Evolutionary conservation across 2,888 invertebrate species (phyloP).

Genomic region (Ecliptopera silaceata): DNA sequence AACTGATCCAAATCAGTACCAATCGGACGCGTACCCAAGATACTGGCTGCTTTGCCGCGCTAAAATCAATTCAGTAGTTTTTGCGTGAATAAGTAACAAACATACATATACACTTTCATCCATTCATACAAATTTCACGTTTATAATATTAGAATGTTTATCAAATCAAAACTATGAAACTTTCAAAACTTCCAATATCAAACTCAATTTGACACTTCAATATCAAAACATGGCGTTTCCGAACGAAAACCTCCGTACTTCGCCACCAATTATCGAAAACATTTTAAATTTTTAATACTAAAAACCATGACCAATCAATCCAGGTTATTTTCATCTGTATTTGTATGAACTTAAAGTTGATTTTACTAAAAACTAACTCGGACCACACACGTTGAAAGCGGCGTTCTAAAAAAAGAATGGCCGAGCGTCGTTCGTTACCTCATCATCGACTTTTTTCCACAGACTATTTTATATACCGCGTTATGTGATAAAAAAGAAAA

Average conservation of each 20-base stretch:
- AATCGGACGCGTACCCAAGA: no score
- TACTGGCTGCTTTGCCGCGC: no score
- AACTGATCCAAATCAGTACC: no score
- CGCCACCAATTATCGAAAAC: conserved; percentile 38
- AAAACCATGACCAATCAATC: conserved; percentile 38
- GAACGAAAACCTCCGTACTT: conserved; percentile 17
- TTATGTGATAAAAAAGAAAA: conserved; percentile 36
- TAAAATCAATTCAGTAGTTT: no score
- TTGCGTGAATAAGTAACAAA: no score
- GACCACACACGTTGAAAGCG: conserved; percentile 78
- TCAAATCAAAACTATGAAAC: no score
- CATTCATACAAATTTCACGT: no score
- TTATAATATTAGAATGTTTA: no score
- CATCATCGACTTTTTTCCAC: conserved; percentile 70
- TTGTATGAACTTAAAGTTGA: conserved; percentile 15
- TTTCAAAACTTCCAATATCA: not conserved
- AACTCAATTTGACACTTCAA: conserved; percentile 3
- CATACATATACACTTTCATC: no score
- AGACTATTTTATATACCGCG: conserved; percentile 70
- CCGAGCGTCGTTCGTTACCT: conserved; percentile 81
- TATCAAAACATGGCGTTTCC: conserved; percentile 11
- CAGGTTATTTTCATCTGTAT: conserved; percentile 34
- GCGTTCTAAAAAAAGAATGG: conserved; percentile 79
- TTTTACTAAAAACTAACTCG: conserved; percentile 30
- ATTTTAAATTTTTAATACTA: conserved; percentile 56